These are phyloP conservation scores for Osmerus eperlanus DNA, from an alignment of 2,113 vertebrate species.

Conservation along the genomic window DNA sequence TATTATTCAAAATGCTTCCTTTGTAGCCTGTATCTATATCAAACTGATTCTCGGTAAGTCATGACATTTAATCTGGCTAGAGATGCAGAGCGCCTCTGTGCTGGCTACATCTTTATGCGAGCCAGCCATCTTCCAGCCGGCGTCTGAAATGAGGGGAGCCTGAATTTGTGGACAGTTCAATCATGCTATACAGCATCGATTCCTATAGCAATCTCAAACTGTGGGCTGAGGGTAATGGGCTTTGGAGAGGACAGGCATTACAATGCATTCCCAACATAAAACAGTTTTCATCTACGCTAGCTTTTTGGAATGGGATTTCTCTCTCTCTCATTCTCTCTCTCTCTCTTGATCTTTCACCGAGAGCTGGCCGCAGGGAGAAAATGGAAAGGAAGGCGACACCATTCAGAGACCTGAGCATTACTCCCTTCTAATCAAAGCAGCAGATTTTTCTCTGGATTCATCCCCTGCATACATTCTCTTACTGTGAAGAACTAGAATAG, in stretches of 20 bases:
- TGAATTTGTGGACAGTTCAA: conserved; percentile 15
- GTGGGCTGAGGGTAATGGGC: conserved; percentile 16
- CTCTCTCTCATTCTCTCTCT: background rate
- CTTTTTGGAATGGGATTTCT: background rate
- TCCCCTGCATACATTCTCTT: background rate
- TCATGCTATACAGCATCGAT: conserved; percentile 1
- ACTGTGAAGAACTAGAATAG: background rate
- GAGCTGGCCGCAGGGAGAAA: background rate
- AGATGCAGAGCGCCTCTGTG: background rate
- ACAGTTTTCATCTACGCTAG: conserved; percentile 10
- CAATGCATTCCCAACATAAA: conserved; percentile 8
- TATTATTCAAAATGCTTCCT: conserved; percentile 21
- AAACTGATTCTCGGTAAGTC: conserved; percentile 18
- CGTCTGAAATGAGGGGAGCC: background rate
- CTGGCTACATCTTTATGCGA: background rate
- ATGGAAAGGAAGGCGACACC: background rate
- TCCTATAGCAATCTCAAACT: background rate
- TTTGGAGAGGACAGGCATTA: conserved; percentile 10
- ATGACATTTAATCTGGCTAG: background rate
- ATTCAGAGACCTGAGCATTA: conserved; percentile 13
- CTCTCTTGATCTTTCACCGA: background rate
- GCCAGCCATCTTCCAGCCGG: background rate
- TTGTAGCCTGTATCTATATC: conserved; percentile 35
- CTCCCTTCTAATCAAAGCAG: conserved; percentile 17
- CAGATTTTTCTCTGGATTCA: conserved; percentile 13